Percentiles rank a stretch among this genome's conserved stretches.
These are phyloP conservation scores for Crocuta crocuta DNA, from an alignment of 2,113 vertebrate species.

Conservation along the genomic window DNA sequence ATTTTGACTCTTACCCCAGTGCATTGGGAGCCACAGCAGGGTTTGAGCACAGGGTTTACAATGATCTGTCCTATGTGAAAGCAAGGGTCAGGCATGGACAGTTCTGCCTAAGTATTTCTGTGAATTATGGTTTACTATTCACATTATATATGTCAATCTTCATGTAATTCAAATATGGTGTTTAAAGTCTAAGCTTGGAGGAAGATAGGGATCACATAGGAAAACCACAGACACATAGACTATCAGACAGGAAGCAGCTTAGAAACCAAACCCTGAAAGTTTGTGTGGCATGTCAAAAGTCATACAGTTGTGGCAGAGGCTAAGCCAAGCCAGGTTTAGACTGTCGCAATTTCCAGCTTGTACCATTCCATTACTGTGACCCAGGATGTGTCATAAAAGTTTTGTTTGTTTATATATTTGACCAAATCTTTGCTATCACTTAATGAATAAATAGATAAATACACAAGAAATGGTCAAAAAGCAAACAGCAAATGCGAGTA, in stretches of 20 bases:
- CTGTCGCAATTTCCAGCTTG: neutral
- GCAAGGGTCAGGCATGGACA: neutral
- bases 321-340: neutral
- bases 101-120: neutral
- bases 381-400: neutral
- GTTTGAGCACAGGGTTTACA: neutral
- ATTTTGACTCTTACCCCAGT: neutral
- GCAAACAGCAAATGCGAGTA: neutral
- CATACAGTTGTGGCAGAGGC: neutral
- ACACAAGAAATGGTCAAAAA: neutral
- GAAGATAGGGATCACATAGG: neutral
- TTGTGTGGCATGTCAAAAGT: neutral
- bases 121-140: neutral
- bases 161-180: neutral
- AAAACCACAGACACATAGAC: neutral
- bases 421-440: neutral
- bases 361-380: neutral
- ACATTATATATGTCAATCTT: neutral
- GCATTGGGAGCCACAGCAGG: rapidly evolving
- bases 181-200: neutral
- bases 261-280: neutral
- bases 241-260: neutral
- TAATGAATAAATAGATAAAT: neutral
- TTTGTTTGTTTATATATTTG: neutral
- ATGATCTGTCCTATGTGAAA: neutral